Percentiles rank a stretch among this genome's conserved stretches.
phyloP scores from a whole-genome alignment of 2,888 invertebrate species.

The Amphipyra berbera region DNA sequence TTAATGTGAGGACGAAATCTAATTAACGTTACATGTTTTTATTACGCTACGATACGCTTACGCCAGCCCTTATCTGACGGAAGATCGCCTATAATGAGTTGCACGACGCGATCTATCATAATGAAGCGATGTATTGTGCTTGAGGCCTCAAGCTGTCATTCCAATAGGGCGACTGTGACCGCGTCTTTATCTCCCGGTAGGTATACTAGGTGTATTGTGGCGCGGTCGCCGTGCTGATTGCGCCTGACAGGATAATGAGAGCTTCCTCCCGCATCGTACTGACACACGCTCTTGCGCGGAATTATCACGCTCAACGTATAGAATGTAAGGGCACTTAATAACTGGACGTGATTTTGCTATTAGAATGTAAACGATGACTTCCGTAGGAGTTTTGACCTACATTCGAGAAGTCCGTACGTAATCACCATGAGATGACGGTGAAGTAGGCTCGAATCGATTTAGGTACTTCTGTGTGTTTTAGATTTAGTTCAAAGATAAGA shows the following conservation, averaged over 20 bases:
- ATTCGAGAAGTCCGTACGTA: slow-evolving; percentile 2
- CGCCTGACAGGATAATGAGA: slow-evolving; percentile 87
- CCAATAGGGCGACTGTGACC: slow-evolving; percentile 63
- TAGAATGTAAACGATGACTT: slow-evolving; percentile 32
- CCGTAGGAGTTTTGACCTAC: slow-evolving; percentile 29
- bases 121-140: slow-evolving; percentile 48
- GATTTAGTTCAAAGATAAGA: slow-evolving; percentile 35
- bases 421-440: slow-evolving; percentile 21
- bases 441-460: not conserved
- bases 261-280: slow-evolving; percentile 86
- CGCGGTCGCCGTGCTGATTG: slow-evolving; percentile 81
- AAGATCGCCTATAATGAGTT: slow-evolving; percentile 44
- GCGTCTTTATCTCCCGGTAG: slow-evolving; percentile 69
- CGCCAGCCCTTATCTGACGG: slow-evolving; percentile 30
- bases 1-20: not conserved
- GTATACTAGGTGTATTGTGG: slow-evolving; percentile 63
- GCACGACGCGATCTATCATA: slow-evolving; percentile 47
- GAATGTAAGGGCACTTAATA: slow-evolving; percentile 76
- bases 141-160: slow-evolving; percentile 57
- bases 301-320: slow-evolving; percentile 66
- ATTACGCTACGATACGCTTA: slow-evolving; percentile 2
- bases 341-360: slow-evolving; percentile 50
- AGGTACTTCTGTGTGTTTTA: slow-evolving; percentile 17
- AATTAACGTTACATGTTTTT: slow-evolving; percentile 5
- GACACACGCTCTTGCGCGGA: slow-evolving; percentile 77